Percentiles rank a stretch among this genome's conserved stretches.
phyloP scores from a whole-genome alignment of 2,113 vertebrate species.

The Megaptera novaeangliae region DNA sequence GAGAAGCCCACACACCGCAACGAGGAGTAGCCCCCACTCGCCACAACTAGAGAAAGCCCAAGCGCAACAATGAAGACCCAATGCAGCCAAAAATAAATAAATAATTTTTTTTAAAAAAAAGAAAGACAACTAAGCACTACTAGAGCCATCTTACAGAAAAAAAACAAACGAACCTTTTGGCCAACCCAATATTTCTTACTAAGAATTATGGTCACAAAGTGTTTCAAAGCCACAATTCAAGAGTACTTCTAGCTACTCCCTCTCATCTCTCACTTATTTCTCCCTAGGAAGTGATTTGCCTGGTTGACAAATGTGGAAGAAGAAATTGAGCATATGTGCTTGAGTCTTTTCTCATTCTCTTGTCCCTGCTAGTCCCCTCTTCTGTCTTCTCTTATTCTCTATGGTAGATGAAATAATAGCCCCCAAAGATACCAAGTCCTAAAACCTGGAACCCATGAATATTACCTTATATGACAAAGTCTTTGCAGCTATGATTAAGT shows the following conservation, averaged over 20 bases:
- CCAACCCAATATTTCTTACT: neutral
- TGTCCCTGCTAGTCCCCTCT: neutral
- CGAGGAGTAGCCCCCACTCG: too few relatives aligned
- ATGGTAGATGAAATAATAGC: neutral
- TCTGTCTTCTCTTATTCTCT: neutral
- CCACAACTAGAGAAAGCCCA: too few relatives aligned
- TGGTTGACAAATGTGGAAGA: neutral
- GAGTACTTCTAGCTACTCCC: neutral
- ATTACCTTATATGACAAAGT: neutral
- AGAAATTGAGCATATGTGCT: neutral
- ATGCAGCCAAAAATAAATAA: too few relatives aligned
- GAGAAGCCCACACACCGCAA: too few relatives aligned
- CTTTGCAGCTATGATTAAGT: neutral
- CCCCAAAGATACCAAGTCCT: neutral
- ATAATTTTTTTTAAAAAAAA: too few relatives aligned
- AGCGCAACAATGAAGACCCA: too few relatives aligned
- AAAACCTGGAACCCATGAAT: neutral
- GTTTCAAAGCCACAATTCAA: constrained; percentile 24
- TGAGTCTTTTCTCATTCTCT: neutral
- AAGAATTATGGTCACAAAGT: neutral
- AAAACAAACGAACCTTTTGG: too few relatives aligned
- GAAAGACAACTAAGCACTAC: too few relatives aligned
- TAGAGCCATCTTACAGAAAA: too few relatives aligned
- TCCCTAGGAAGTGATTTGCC: neutral
- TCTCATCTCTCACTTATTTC: neutral